A percentile compares a stretch with the other conserved stretches of the same genome.
These are phyloP conservation scores for Oreortyx pictus DNA, from an alignment of 2,797 vertebrate genomes.

Conservation along the genomic window DNA sequence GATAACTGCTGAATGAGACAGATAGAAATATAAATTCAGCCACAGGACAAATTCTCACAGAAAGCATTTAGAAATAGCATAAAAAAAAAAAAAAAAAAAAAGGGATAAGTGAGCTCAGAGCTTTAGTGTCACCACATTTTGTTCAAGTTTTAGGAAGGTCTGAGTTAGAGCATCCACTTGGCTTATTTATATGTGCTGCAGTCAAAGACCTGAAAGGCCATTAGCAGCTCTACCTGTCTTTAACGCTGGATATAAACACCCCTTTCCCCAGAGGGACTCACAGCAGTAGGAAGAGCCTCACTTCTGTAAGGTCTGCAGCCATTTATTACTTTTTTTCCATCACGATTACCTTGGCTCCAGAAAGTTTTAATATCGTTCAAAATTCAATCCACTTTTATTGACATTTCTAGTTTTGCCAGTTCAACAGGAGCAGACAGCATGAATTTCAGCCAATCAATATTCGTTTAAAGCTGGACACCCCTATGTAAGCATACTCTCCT, in stretches of 20 bases:
- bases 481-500: constrained; percentile 54
- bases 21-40: background rate
- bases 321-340: constrained; percentile 75
- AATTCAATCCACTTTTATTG: constrained; percentile 74
- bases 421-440: constrained; percentile 73
- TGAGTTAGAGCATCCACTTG: background rate
- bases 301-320: constrained; percentile 38
- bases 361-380: constrained; percentile 78
- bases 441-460: constrained; percentile 75
- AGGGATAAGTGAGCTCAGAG: background rate
- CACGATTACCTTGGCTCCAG: constrained; percentile 73
- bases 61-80: background rate
- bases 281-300: constrained; percentile 8
- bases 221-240: constrained; percentile 8
- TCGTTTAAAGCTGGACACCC: constrained; percentile 72
- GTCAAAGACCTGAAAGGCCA: background rate
- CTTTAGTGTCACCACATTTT: background rate
- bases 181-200: background rate
- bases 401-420: constrained; percentile 71
- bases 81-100: background rate
- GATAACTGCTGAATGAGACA: background rate
- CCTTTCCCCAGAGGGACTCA: constrained; percentile 1
- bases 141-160: background rate
- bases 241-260: background rate
- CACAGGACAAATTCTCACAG: background rate